Base-by-base conservation (phyloP, 2,888 invertebrate species). In the Sarcophaga carnaria region DNA sequence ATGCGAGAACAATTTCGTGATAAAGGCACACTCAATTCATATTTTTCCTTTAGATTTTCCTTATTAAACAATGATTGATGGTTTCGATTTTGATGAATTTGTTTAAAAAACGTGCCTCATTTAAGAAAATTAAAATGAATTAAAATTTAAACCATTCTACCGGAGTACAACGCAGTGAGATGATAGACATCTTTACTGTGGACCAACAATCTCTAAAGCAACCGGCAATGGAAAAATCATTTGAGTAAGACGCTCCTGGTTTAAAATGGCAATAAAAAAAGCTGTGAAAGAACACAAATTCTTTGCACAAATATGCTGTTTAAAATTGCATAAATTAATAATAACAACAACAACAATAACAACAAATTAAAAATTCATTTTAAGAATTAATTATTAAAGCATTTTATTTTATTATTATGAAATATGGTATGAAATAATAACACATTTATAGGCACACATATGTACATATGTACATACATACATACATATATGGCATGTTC, bases 401-500 rank as follows among this genome's bases (percentile, higher is more conserved):
- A 25, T 64, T 69, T 54, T 54, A 54, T 12, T 54, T 54, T 17
- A 14, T 75, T 11, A 27, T 70, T 71, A 62, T 71, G 49, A 71
- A 54, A 63, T 79, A 78, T 69, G 17, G 63, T 25, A 74, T 45
- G 37, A 20, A 64, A 47, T 70, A 25, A 45, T 45, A 70, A 69
- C 0, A 54, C 54, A 54, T 54, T 54, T 54, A 54, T 17, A 17
- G 54, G 37, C 8, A 37, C 37, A 37, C 10, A 37, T 37, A 37
- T 37, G 22, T 22, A 37, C 10, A 27, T 49, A 14, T 49, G 54
- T 54, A 54, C 54, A 54, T 54, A 54, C 54, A 37, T 54, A 17
- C 14, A 12, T 77, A n/a, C 25, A 14, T 47, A 25, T 64, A n/a
- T 88, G 63, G 85, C 87, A 83, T 88, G 88, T 86, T 80, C 45